Conservation (phyloP, 1,140 invertebrate species). For the Dolichoris vasculosae region DNA sequence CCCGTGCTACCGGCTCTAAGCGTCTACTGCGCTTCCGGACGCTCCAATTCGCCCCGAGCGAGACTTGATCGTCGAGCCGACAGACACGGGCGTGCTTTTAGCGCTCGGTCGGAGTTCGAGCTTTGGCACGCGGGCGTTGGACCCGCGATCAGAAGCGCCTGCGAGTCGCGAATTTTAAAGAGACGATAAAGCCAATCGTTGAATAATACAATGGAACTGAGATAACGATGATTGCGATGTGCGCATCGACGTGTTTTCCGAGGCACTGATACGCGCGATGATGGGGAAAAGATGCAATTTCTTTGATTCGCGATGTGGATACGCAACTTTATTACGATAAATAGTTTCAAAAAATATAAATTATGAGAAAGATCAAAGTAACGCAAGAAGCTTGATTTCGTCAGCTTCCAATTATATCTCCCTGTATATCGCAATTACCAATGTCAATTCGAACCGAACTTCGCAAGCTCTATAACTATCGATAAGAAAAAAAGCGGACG, state of each 20-base stretch:
- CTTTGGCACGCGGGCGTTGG: no score
- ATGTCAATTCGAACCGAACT: background rate
- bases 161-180: background rate
- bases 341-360: no score
- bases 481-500: no score
- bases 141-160: background rate
- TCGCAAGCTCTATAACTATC: background rate
- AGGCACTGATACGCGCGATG: background rate
- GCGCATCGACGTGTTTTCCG: background rate
- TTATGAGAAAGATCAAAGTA: no score
- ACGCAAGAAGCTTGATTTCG: background rate
- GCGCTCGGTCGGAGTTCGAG: no score
- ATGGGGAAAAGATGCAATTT: background rate
- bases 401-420: background rate
- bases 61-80: background rate
- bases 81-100: background rate
- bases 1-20: background rate
- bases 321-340: no score
- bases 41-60: background rate
- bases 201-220: background rate
- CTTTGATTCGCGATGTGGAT: background rate
- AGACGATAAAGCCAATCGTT: background rate
- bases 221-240: background rate
- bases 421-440: no score
- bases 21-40: background rate